phyloP scores from a whole-genome alignment of 2,113 vertebrate species.

The Halichoeres trimaculatus region DNA sequence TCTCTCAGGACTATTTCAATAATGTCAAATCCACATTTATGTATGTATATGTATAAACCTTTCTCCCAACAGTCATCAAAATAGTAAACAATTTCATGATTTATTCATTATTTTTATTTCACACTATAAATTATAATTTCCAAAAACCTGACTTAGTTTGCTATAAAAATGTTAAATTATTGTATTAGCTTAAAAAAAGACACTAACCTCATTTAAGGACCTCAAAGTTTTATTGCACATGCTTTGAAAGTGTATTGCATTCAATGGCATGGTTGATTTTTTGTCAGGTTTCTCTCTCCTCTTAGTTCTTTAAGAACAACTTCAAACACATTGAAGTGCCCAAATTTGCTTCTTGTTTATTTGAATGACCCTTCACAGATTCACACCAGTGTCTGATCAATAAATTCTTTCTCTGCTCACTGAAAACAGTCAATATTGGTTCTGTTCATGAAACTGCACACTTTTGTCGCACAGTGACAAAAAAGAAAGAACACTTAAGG shows the following conservation, averaged over 20 bases:
- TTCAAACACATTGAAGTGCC: background rate
- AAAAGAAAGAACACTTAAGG: slow-evolving; percentile 6
- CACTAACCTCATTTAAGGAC: too few species aligned
- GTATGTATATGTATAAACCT: too few species aligned
- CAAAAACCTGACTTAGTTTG: too few species aligned
- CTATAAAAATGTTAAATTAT: too few species aligned
- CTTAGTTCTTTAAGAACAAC: background rate
- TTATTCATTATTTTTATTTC: too few species aligned
- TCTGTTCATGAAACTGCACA: background rate
- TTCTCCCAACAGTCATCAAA: background rate
- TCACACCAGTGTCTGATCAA: too few species aligned
- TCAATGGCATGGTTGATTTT: slow-evolving; percentile 3
- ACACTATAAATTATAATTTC: too few species aligned
- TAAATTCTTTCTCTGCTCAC: background rate
- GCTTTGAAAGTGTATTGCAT: background rate
- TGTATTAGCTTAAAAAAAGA: too few species aligned
- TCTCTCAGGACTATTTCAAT: background rate
- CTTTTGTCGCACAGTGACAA: background rate
- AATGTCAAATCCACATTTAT: too few species aligned
- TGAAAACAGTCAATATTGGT: background rate
- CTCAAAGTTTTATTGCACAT: too few species aligned
- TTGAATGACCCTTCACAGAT: too few species aligned
- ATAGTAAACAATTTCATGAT: background rate
- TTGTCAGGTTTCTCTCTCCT: background rate
- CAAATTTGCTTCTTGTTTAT: background rate